These are phyloP conservation scores for Leptinotarsa defecta DNA, from an alignment of 1,140 invertebrate genomes.

Conservation along the genomic window DNA sequence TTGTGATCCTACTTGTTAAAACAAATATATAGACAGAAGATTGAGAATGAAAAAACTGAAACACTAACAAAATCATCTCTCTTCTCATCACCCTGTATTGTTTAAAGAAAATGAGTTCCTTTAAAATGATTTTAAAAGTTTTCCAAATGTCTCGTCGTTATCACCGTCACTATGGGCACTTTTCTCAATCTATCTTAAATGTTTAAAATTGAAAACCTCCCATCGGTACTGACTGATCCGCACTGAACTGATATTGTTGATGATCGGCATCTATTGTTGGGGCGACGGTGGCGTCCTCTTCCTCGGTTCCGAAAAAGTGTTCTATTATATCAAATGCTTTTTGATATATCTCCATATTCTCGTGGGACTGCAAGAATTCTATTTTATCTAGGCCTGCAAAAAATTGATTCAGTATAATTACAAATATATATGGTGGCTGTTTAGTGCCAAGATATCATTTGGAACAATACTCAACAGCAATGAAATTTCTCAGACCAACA, in stretches of 20 bases:
- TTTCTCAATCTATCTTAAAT: neutral
- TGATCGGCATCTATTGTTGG: conserved; percentile 77
- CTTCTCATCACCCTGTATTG: neutral
- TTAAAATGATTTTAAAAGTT: conserved; percentile 33
- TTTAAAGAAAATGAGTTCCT: conserved; percentile 29
- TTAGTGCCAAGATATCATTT: too few relatives aligned
- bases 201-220: conserved; percentile 78
- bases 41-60: neutral
- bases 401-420: neutral
- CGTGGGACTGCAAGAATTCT: conserved; percentile 94
- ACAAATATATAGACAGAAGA: neutral
- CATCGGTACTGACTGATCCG: conserved; percentile 74
- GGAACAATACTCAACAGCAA: too few relatives aligned
- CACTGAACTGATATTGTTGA: conserved; percentile 77
- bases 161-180: neutral
- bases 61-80: neutral
- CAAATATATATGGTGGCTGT: too few relatives aligned
- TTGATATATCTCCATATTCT: conserved; percentile 95
- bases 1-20: neutral
- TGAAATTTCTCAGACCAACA: too few relatives aligned
- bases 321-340: conserved; percentile 97
- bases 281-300: conserved; percentile 84
- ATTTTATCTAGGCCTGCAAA: conserved; percentile 91
- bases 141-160: neutral
- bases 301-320: conserved; percentile 89